Conservation (phyloP, 2,797 vertebrate species). For the Kryptolebias ocellatus region DNA sequence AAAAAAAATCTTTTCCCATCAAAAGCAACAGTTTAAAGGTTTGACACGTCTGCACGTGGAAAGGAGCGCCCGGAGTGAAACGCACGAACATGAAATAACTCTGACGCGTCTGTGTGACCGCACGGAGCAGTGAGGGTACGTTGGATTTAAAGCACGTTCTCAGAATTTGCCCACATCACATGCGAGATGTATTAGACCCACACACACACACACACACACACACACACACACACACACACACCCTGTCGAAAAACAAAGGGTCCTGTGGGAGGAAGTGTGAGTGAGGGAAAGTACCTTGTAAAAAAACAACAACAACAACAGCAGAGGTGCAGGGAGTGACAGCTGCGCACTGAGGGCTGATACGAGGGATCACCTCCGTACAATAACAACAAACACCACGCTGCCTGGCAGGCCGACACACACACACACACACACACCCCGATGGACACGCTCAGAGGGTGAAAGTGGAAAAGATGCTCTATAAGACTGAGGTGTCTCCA, state of each 20-base stretch:
- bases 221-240: conserved; percentile 21
- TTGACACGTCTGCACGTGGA: not conserved
- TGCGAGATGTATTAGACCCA: conserved; percentile 19
- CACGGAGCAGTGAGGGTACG: not conserved
- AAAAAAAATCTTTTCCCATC: too few species aligned
- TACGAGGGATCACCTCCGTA: conserved; percentile 62
- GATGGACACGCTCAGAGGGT: not conserved
- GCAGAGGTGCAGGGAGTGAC: conserved; percentile 59
- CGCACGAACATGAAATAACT: not conserved
- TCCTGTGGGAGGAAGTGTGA: conserved; percentile 74
- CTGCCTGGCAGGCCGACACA: not conserved
- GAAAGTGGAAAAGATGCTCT: not conserved
- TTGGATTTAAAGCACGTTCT: conserved; percentile 44
- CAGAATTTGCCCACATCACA: conserved; percentile 51
- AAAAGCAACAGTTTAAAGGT: not conserved
- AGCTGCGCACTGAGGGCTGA: conserved; percentile 63
- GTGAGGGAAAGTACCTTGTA: conserved; percentile 73
- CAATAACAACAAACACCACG: conserved; percentile 42
- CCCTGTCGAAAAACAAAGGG: conserved; percentile 66
- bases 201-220: conserved; percentile 22
- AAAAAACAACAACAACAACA: conserved; percentile 68
- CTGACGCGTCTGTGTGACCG: not conserved
- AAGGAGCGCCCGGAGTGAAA: not conserved
- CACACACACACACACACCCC: too few species aligned
- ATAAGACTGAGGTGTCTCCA: too few species aligned